phyloP scores from a whole-genome alignment of 1,140 invertebrate genomes.

The Hypsibius dujardini region DNA sequence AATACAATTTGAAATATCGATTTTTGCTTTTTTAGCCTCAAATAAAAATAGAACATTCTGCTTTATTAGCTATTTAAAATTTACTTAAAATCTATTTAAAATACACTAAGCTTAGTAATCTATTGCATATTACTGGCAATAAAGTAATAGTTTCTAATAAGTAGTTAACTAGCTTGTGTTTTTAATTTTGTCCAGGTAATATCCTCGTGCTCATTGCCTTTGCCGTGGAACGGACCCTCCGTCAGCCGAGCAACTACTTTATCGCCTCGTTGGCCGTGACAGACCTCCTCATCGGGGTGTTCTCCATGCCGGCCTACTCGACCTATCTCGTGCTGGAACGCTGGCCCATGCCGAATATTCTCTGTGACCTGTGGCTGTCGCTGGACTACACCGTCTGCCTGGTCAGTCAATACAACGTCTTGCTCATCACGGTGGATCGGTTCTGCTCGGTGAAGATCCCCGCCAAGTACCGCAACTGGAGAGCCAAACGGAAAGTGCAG shows the following conservation, averaged over 20 bases:
- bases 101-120: no score
- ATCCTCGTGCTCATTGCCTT: constrained; percentile 88
- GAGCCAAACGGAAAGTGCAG: constrained; percentile 80
- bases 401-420: constrained; percentile 95
- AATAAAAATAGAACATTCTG: no score
- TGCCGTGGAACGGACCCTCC: constrained; percentile 83
- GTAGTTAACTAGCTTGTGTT: no score
- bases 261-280: constrained; percentile 93
- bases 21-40: no score
- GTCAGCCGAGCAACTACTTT: constrained; percentile 98
- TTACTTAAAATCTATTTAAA: no score
- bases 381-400: constrained; percentile 97
- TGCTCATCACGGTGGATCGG: constrained; percentile 92
- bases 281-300: constrained; percentile 82
- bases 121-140: no score
- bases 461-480: constrained; percentile 86
- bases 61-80: no score
- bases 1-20: no score
- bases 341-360: constrained; percentile 84
- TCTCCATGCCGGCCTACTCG: constrained; percentile 47
- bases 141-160: no score
- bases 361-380: constrained; percentile 96
- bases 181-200: constrained; percentile 51
- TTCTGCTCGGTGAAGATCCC: constrained; percentile 99
- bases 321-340: constrained; percentile 77